A percentile compares a stretch with the other conserved stretches of the same genome.
These are phyloP conservation scores for Dolomedes plantarius DNA, from an alignment of 2,888 invertebrate genomes.

Conservation along the genomic window DNA sequence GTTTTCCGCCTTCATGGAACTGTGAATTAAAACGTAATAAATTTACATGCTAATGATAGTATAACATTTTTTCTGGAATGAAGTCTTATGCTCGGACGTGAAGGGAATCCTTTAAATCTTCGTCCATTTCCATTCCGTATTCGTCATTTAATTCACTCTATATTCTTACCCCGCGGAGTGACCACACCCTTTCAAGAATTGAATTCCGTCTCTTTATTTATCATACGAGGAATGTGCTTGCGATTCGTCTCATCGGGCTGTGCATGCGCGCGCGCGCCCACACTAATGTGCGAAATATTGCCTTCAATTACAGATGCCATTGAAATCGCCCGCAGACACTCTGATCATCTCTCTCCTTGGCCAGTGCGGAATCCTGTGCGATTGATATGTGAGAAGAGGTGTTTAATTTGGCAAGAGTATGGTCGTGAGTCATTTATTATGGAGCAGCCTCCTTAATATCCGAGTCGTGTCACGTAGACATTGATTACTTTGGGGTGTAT, in stretches of 20 bases:
- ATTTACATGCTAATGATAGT: too few species aligned
- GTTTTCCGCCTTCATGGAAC: too few species aligned
- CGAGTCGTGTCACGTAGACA: background rate
- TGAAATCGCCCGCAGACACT: background rate
- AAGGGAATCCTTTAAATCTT: background rate
- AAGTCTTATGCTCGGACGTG: background rate
- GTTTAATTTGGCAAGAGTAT: slow-evolving; percentile 9
- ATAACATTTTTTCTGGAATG: too few species aligned
- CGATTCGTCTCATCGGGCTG: background rate
- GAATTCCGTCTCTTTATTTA: slow-evolving; percentile 36
- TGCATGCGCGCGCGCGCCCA: background rate
- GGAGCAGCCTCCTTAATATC: background rate
- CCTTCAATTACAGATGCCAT: slow-evolving; percentile 27
- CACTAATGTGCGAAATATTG: slow-evolving; percentile 32
- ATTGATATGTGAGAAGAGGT: slow-evolving; percentile 7
- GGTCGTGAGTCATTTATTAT: slow-evolving; percentile 7
- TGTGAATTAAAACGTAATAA: too few species aligned
- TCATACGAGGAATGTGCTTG: background rate
- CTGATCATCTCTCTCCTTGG: too few species aligned
- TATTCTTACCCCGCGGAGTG: background rate
- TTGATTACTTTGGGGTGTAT: background rate
- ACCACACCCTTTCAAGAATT: slow-evolving; percentile 51
- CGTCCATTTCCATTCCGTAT: background rate
- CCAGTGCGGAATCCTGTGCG: background rate
- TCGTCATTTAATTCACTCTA: too few species aligned